Evolutionary conservation across 1,140 invertebrate genomes (phyloP), one percentile per base, ranked within the genome.

Genomic region (Drosophila yakuba): DNA sequence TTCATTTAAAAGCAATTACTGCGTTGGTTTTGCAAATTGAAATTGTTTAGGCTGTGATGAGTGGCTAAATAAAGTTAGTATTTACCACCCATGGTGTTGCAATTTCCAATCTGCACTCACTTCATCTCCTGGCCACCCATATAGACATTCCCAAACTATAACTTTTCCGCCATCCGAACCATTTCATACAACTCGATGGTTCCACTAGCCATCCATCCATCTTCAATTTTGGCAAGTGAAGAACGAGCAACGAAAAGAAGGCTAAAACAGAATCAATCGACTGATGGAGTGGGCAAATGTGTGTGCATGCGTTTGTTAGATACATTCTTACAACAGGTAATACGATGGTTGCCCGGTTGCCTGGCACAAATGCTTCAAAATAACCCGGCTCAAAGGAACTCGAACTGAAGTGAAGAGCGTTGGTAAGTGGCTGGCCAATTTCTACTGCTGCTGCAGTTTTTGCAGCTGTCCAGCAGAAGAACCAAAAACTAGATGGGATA

Each of bases 291-390:
- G 25, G 35, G 11, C 17, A 32, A 32, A 32, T 51, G 67, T 58
- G 51, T 56, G 63, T 44, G 63, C 47, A 11, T 72, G 43, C 45
- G 62, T 60, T 25, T 60, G 41, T 63, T 77, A 82, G 83, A 82
- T 88, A 88, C 83, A 88, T 79, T 79, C 74, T 64, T 66, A 86
- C 83, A 77, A 77, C 79, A 83, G 83, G 83, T 88, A 86, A 86
- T 86, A 76, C 62, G 38, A 75, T 47, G 45, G 15, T 23, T 52
- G 12, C 50, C 28, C 35, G 43, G 55, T 17, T 63, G 76, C 56
- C 61, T 58, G 60, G 61, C 63, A 57, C 72, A 80, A 84, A 74
- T 74, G 66, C 66, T 61, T 35, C 48, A 71, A 86, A 86, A 86
- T 85, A 86, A 76, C 61, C 78, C 45, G 56, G 38, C 60, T 59